Percentiles rank a stretch among this genome's conserved stretches.
Conservation (phyloP, 53 echinoderm and acorn worm species). For the Apostichopus leukothele region DNA sequence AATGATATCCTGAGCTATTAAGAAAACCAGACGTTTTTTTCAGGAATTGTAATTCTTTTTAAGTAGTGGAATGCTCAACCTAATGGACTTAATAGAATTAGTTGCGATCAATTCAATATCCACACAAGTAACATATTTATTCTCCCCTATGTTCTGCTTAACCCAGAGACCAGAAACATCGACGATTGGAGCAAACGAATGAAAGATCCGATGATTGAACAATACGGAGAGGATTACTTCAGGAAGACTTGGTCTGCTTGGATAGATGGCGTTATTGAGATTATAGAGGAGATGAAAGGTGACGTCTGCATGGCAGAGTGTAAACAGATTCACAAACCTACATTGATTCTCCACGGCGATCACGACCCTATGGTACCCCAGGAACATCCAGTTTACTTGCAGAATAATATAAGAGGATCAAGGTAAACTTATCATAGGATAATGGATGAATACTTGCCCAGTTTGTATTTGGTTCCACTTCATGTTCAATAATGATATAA, state of each 20-base stretch:
- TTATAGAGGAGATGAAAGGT: slow-evolving; percentile 33
- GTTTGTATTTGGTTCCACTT: too few species aligned
- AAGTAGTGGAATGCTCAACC: too few species aligned
- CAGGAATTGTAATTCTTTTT: too few species aligned
- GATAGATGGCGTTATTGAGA: slow-evolving; percentile 62
- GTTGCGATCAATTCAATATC: too few species aligned
- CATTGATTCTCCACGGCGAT: slow-evolving; percentile 88
- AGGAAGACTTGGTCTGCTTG: slow-evolving; percentile 68
- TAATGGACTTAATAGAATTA: too few species aligned
- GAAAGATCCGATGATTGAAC: slow-evolving; percentile 78
- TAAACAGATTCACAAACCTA: slow-evolving; percentile 71
- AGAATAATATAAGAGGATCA: slow-evolving; percentile 78
- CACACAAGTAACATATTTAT: too few species aligned
- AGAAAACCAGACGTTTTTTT: too few species aligned
- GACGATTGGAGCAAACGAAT: slow-evolving; percentile 88
- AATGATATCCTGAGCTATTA: too few species aligned
- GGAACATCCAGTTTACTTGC: slow-evolving; percentile 76
- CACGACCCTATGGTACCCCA: slow-evolving; percentile 81
- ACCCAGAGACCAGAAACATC: slow-evolving; percentile 70
- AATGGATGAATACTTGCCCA: too few species aligned
- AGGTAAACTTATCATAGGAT: slow-evolving; percentile 43
- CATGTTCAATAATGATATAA: too few species aligned
- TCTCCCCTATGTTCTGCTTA: not conserved
- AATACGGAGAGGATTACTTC: slow-evolving; percentile 87
- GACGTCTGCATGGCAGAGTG: slow-evolving; percentile 71